Evolutionary conservation across 1,140 invertebrate species (phyloP), one percentile per base, ranked within the genome.

Genomic region (Drosophila saltans): DNA sequence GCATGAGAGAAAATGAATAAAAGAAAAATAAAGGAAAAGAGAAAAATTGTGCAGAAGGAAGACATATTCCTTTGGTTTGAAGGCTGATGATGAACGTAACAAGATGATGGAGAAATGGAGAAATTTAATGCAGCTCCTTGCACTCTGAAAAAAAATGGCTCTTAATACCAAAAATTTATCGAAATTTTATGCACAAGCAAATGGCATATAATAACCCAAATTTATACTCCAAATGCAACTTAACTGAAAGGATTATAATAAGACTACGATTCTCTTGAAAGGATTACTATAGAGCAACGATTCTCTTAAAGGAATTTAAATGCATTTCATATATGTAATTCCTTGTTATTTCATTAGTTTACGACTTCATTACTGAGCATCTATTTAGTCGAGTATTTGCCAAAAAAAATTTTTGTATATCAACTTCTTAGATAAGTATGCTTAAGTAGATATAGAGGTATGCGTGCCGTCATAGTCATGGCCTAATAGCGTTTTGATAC

Each of bases 401-500:
- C 3, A 30, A 10, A 11, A 3, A 16, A 16, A 16, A 16, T 16
- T 16, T 16, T 36, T n/a, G 36, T 43, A 33, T 24, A 3, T 11
- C 26, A 62, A 39, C 33, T 30, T 64, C 16, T 45, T 65, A 64
- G 61, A 67, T 69, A 75, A 85, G 82, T 78, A 72, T 72, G 68
- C 63, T 69, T 88, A 65, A 82, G 83, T 68, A 70, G 71, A 68
- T 71, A 76, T 73, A 75, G 72, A 80, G 76, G 79, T 70, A 58
- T 64, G 74, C 69, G 63, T 71, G 69, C 69, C 80, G 70, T 83
- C 84, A 77, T 83, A 80, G 83, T 78, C 83, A 74, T 66, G 84
- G 76, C 84, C 81, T 88, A 86, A 86, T 86, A 86, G 83, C 83
- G 83, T 83, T 86, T 86, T 86, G 83, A 89, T 86, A 82, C 83